Conservation (phyloP, 2,113 vertebrate species). For the Andinoacara biseriatus region DNA sequence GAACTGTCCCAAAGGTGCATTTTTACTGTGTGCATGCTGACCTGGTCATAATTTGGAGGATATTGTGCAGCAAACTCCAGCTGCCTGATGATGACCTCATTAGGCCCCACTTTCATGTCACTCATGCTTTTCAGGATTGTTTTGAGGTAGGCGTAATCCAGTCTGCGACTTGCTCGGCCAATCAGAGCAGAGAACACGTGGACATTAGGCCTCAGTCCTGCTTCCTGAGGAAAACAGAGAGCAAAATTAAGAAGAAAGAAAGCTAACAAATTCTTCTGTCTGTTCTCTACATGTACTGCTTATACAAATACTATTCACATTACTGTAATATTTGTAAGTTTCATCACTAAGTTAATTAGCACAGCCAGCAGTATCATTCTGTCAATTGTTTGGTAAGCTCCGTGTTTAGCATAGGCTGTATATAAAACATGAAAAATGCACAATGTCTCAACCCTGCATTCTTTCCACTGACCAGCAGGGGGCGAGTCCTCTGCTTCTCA, state of each 20-base stretch:
- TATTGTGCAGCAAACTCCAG: slow-evolving; percentile 92
- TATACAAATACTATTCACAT: too few relatives aligned
- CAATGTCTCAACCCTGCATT: background rate
- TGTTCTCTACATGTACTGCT: too few relatives aligned
- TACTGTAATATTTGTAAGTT: too few relatives aligned
- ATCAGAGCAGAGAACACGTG: slow-evolving; percentile 92
- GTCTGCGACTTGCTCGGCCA: slow-evolving; percentile 79
- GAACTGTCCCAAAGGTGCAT: background rate
- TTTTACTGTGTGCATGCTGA: slow-evolving; percentile 52
- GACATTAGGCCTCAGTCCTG: slow-evolving; percentile 85
- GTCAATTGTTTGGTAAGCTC: too few relatives aligned
- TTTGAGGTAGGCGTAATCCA: slow-evolving; percentile 90
- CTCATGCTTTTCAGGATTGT: slow-evolving; percentile 87
- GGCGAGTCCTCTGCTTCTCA: background rate
- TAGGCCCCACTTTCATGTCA: slow-evolving; percentile 82
- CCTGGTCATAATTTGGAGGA: slow-evolving; percentile 89
- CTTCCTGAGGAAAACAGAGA: slow-evolving; percentile 75
- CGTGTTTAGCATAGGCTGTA: too few relatives aligned
- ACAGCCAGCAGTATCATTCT: too few relatives aligned
- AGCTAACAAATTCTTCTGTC: too few relatives aligned
- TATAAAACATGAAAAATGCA: too few relatives aligned
- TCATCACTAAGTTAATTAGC: too few relatives aligned
- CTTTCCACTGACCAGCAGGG: background rate
- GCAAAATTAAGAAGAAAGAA: too few relatives aligned
- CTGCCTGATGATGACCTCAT: slow-evolving; percentile 90